These are phyloP conservation scores for Phalloptychus januarius DNA, from an alignment of 2,797 vertebrate species.

Conservation along the genomic window DNA sequence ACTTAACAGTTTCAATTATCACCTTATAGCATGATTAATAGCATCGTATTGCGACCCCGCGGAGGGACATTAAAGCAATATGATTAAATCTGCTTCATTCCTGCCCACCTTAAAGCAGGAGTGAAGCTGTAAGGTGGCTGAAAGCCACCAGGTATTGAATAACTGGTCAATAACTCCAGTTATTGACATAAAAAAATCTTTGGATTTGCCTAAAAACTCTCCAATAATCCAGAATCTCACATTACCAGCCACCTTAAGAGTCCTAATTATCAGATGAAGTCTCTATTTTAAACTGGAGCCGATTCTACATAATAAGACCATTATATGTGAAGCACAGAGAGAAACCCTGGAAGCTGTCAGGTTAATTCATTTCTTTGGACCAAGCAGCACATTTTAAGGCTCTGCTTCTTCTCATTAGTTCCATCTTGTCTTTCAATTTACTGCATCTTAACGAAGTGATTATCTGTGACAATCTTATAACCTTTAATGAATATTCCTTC, in stretches of 20 bases:
- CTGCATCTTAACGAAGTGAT: conserved; percentile 21
- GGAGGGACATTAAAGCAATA: conserved; percentile 26
- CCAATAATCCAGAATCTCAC: background rate
- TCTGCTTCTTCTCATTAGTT: conserved; percentile 24
- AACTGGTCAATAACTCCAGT: too few species aligned
- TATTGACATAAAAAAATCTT: conserved; percentile 26
- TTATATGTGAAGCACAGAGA: background rate
- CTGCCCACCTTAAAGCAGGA: conserved; percentile 7
- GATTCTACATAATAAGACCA: background rate
- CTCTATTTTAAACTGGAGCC: background rate
- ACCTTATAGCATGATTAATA: conserved; percentile 54
- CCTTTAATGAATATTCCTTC: background rate
- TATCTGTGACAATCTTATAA: conserved; percentile 26
- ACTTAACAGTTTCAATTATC: conserved; percentile 51
- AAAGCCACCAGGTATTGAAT: too few species aligned
- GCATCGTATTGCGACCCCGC: conserved; percentile 18
- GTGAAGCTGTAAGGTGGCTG: too few species aligned
- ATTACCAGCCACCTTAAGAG: conserved; percentile 7
- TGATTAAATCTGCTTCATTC: conserved; percentile 42
- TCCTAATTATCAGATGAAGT: conserved; percentile 4
- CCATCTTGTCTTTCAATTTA: conserved; percentile 31
- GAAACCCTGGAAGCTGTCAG: background rate
- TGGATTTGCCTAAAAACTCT: conserved; percentile 1
- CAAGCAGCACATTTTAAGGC: background rate
- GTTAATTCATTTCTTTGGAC: background rate